A percentile compares a stretch with the other conserved stretches of the same genome.
Conservation (phyloP, 2,797 vertebrate species). For the Gallinago solitaria region DNA sequence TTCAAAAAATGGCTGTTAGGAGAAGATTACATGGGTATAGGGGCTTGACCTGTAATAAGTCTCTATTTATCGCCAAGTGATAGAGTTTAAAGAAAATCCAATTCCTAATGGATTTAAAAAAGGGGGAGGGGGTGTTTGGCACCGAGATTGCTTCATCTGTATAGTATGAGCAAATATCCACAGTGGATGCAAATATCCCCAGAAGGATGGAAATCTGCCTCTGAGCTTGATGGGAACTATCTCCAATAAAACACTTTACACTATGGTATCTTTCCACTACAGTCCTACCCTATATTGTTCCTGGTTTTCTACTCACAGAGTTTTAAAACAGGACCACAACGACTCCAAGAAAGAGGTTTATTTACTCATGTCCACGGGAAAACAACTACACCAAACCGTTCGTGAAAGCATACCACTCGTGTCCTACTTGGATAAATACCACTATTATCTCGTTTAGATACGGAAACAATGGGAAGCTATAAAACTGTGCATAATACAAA, state of each 20-base stretch:
- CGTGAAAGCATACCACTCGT: conserved; percentile 51
- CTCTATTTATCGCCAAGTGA: conserved; percentile 4
- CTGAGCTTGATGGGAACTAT: background rate
- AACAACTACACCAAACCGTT: conserved; percentile 62
- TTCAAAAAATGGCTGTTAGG: background rate
- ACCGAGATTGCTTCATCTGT: conserved; percentile 24
- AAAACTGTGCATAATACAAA: conserved; percentile 70
- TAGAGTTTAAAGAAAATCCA: conserved; percentile 6
- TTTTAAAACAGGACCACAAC: conserved; percentile 69
- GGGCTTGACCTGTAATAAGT: background rate
- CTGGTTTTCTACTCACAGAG: conserved; percentile 42
- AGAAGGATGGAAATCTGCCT: background rate
- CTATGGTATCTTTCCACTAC: background rate
- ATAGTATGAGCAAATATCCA: background rate
- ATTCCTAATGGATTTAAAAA: background rate
- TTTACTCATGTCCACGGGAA: conserved; percentile 60
- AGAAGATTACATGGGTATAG: background rate
- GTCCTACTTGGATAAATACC: conserved; percentile 31
- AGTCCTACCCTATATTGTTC: background rate
- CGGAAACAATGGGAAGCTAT: conserved; percentile 61
- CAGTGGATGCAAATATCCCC: background rate
- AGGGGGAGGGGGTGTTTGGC: background rate
- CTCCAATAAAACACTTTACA: background rate
- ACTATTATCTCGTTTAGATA: conserved; percentile 21
- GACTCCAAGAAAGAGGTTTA: conserved; percentile 70